These are phyloP conservation scores for Synergus japonicus DNA, from an alignment of 2,888 invertebrate genomes.

Conservation along the genomic window DNA sequence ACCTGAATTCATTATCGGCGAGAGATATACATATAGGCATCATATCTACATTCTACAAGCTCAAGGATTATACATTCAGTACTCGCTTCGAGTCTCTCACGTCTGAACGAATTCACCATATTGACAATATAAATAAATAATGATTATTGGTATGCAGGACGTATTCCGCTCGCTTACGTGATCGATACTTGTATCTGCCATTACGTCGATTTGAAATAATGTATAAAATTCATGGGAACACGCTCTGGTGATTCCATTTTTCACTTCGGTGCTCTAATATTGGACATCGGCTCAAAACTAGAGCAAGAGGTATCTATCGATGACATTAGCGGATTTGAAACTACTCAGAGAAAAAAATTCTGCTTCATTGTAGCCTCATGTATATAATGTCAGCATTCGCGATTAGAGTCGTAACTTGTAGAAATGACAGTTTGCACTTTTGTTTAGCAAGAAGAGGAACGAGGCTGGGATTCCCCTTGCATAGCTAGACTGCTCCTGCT, in stretches of 20 bases:
- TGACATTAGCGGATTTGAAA: too few relatives aligned
- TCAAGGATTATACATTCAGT: background rate
- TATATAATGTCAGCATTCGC: too few relatives aligned
- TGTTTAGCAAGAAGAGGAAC: background rate
- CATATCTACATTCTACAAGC: background rate
- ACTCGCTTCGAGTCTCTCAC: constrained; percentile 62
- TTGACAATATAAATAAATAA: constrained; percentile 72
- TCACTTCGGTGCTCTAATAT: background rate
- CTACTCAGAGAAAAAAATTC: too few relatives aligned
- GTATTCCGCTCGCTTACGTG: constrained; percentile 65
- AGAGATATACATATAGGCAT: background rate
- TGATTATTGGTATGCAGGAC: constrained; percentile 66
- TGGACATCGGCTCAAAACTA: too few relatives aligned
- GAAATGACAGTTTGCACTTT: background rate
- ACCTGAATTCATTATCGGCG: background rate
- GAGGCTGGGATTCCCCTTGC: constrained; percentile 24
- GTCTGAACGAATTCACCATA: constrained; percentile 70
- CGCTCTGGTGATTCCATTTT: background rate
- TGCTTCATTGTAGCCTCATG: too few relatives aligned
- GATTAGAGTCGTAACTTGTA: too few relatives aligned
- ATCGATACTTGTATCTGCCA: constrained; percentile 65
- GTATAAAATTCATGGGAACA: background rate
- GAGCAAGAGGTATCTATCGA: too few relatives aligned
- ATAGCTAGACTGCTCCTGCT: constrained; percentile 1
- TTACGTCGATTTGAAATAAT: constrained; percentile 49